Percentiles rank a stretch among this genome's conserved stretches.
phyloP scores from a whole-genome alignment of 2,797 vertebrate species.

The Oryzias sinensis region DNA sequence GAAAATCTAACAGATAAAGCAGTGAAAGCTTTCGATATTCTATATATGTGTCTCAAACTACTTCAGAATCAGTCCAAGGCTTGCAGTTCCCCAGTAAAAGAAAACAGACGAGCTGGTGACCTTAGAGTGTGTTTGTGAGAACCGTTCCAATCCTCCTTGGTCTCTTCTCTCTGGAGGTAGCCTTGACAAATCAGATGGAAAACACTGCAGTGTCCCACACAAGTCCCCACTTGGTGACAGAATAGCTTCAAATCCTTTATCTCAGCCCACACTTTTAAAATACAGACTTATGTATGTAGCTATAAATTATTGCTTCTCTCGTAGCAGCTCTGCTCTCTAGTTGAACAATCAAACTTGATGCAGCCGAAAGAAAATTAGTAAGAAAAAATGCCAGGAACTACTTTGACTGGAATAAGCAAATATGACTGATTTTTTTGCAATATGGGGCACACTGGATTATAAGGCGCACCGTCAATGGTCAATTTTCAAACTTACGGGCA shows the following conservation, averaged over 20 bases:
- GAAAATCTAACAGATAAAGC: too few relatives aligned
- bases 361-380: constrained; percentile 6
- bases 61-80: constrained; percentile 34
- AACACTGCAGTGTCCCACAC: constrained; percentile 11
- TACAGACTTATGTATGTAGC: constrained; percentile 14
- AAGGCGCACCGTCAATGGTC: too few relatives aligned
- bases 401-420: too few relatives aligned
- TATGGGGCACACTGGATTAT: too few relatives aligned
- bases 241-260: constrained; percentile 46
- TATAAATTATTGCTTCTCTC: constrained; percentile 1
- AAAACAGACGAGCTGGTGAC: constrained; percentile 29
- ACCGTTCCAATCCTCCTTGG: constrained; percentile 38
- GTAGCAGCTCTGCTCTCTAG: constrained; percentile 1
- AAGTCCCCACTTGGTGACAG: constrained; percentile 27
- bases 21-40: constrained; percentile 16
- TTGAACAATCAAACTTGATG: constrained; percentile 10
- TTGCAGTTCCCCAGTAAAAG: constrained; percentile 18
- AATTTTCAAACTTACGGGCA: too few relatives aligned
- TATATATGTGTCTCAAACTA: constrained; percentile 48
- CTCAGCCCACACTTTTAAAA: constrained; percentile 36
- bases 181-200: constrained; percentile 34
- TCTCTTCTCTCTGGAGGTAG: constrained; percentile 34
- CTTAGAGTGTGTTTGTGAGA: constrained; percentile 48
- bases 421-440: too few relatives aligned
- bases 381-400: not conserved